Base-by-base conservation (phyloP, 1,140 invertebrate species). In the Penaeus indicus region DNA sequence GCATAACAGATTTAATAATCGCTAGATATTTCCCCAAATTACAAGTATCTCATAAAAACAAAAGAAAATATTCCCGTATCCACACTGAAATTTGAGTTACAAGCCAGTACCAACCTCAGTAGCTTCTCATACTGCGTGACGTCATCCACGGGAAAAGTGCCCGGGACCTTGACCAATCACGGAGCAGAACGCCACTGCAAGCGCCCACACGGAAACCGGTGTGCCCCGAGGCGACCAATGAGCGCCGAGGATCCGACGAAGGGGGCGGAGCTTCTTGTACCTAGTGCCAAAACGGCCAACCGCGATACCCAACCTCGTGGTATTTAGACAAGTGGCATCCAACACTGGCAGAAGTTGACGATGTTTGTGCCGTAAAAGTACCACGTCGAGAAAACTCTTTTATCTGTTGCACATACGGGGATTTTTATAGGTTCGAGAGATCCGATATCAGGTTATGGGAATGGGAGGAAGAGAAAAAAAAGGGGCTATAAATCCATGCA, bases 161-260 rank as follows among this genome's bases (percentile, higher is more conserved):
- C 85, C 77, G 64, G 19, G 32, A 72, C 22, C 75, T 47, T 22
- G 81, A 63, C 85, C 85, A 87, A 81, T 87, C 78, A 61, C 19
- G 19, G 42, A 7, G 78, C 78, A 54, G 42, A n/a, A 61, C 38
- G 10, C 21, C 19, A 47, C 64, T 78, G 61, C 47, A 77, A 22
- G 63, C 78, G 81, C 54, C 85, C 85, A 87, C 32, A 81, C 85
- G 81, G 85, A 67, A 87, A 87, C 85, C 78, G 85, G 85, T 69
- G 78, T 87, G 42, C 78, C 85, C 85, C 61, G 47, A 72, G 78
- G 85, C 85, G 78, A 72, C 85, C 78, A 87, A 87, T 87, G 11
- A 54, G 63, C 78, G 62, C 7, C 4, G 16, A 21, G 63, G 47
- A 22, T 21, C 75, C 11, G 18, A n/a, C 62, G 32, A 32, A 81